Evolutionary conservation across 2,888 invertebrate genomes (phyloP), one percentile per base, ranked within the genome.

Genomic region (Trissolcus japonicus): DNA sequence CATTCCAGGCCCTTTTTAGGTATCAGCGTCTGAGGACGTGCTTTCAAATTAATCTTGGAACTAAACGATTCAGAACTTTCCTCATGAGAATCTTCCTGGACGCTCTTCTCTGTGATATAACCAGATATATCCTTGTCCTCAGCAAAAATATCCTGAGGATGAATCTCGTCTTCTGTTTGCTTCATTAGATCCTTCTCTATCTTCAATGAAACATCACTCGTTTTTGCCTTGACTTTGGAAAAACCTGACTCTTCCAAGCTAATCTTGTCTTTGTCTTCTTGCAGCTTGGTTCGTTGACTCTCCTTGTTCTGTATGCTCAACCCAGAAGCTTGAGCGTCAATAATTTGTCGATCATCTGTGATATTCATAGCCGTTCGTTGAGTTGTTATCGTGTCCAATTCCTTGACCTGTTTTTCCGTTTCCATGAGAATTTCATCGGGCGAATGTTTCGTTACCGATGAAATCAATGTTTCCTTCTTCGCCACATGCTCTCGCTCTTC

Each of bases 401-500:
- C 84, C 21, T 84, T 80, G 3, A 65, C 73, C 29, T 85, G 82
- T 4, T 75, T 79, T 16, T 79, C 80, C 9, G 81, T 83, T 63
- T 88, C 86, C 19, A 86, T 80, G 7, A 82, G 17, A 1, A 81
- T 83, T 71, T 88, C 85, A 2, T 80, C 82, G 0, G 84, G 83
- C 0, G 85, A 85, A 46, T 85, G 82, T 51, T 82, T 85, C 9
- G 79, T 86, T n/a, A 83, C 7, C 1, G 80, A 83, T 11, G 84
- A 82, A 2, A 84, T 86, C 0, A 81, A 82, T 0, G 82, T 82
- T 40, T 86, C 83, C 55, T 86, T 87, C 43, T 80, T 81, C 9
- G 84, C 80, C 1, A 85, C 75, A 11, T 80, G 83, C 29, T 86
- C 85, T 25, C 83, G 85, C 40, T 86, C 86, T 21, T 89, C 86